phyloP scores from a whole-genome alignment of 2,797 vertebrate genomes.

The Alosa sapidissima region DNA sequence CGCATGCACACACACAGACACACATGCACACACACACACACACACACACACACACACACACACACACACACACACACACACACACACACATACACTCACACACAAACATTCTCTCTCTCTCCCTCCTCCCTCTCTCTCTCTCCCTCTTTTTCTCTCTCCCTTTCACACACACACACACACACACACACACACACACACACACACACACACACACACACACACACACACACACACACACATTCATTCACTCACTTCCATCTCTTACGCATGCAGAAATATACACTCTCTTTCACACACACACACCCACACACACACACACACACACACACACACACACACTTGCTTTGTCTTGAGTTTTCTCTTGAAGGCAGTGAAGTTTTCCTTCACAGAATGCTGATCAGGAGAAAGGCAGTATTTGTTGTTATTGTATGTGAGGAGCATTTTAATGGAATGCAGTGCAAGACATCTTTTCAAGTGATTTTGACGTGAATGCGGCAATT shows the following conservation, averaged over 20 bases:
- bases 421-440: background rate
- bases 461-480: background rate
- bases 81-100: background rate
- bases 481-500: background rate
- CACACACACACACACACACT: background rate
- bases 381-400: background rate
- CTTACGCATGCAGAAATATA: too few species aligned
- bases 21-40: background rate
- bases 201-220: background rate
- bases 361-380: background rate
- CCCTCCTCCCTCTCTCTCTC: too few species aligned
- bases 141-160: too few species aligned
- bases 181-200: background rate
- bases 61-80: background rate
- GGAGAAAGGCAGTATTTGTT: background rate
- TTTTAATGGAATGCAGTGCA: background rate
- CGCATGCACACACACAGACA: conserved; percentile 29
- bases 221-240: background rate
- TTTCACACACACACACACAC: background rate
- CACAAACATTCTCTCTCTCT: background rate
- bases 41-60: background rate
- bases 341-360: background rate
- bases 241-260: background rate
- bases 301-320: background rate
- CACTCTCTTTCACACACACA: background rate